phyloP scores from a whole-genome alignment of 2,113 vertebrate species.

The Cacatua alba region DNA sequence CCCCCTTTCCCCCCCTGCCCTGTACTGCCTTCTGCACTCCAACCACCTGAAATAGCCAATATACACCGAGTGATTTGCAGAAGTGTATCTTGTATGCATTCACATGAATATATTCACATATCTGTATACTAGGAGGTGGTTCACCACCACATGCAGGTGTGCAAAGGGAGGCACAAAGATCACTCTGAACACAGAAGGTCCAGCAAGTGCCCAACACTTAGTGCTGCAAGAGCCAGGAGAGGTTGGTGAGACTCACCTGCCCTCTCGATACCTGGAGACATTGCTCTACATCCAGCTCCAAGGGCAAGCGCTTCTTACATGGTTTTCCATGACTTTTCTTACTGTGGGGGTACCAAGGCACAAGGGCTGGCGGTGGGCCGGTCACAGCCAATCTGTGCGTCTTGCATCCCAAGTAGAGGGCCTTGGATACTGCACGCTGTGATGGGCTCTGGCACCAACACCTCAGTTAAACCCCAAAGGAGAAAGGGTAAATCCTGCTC shows the following conservation, averaged over 20 bases:
- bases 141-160: not conserved
- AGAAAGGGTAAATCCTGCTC: not conserved
- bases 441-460: not conserved
- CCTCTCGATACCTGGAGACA: not conserved
- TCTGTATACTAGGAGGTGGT: not conserved
- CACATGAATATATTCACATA: no score
- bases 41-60: not conserved
- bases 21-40: not conserved
- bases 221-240: not conserved
- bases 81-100: no score
- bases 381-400: accelerated
- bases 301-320: not conserved
- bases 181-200: not conserved
- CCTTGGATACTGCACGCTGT: accelerated
- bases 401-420: not conserved
- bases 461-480: no score
- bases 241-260: not conserved
- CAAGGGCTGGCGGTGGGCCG: no score
- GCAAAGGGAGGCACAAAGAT: not conserved
- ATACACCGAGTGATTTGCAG: not conserved
- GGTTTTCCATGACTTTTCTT: not conserved
- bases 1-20: not conserved
- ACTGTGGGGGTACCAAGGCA: not conserved
- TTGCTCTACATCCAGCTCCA: not conserved
- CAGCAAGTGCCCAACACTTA: not conserved